These are phyloP conservation scores for Drosophila paulistorum DNA, from an alignment of 1,140 invertebrate species.

Conservation along the genomic window DNA sequence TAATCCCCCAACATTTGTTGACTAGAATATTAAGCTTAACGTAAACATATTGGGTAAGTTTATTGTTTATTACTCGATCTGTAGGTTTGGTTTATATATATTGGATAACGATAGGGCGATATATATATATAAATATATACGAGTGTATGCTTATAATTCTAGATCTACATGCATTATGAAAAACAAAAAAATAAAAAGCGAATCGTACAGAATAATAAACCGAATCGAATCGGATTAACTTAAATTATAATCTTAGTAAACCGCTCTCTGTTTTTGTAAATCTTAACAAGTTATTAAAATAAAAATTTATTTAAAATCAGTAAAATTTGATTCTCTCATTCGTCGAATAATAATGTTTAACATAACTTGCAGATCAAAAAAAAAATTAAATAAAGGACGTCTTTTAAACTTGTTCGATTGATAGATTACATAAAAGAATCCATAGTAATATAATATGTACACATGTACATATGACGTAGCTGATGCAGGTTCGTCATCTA, in stretches of 20 bases:
- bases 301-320: slow-evolving; percentile 78
- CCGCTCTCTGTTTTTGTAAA: slow-evolving; percentile 76
- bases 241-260: slow-evolving; percentile 59
- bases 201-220: slow-evolving; percentile 58
- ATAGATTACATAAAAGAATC: too few relatives aligned
- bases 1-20: slow-evolving; percentile 68
- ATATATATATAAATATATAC: slow-evolving; percentile 52
- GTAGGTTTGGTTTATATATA: slow-evolving; percentile 66
- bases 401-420: too few relatives aligned
- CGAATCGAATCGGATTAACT: slow-evolving; percentile 36
- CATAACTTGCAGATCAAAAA: too few relatives aligned
- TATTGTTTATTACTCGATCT: slow-evolving; percentile 77
- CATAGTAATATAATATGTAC: too few relatives aligned
- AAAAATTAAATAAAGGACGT: neutral
- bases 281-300: slow-evolving; percentile 80
- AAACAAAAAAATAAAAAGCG: slow-evolving; percentile 46
- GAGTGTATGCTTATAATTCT: slow-evolving; percentile 47
- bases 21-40: slow-evolving; percentile 60
- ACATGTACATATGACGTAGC: too few relatives aligned
- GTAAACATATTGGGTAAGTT: slow-evolving; percentile 52
- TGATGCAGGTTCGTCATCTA: too few relatives aligned
- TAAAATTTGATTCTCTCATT: neutral
- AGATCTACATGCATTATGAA: slow-evolving; percentile 43
- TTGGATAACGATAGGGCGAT: slow-evolving; percentile 17
- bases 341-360: too few relatives aligned